Percentiles rank a stretch among this genome's conserved stretches.
phyloP scores from a whole-genome alignment of 2,797 vertebrate genomes.

The Carduelis carduelis region DNA sequence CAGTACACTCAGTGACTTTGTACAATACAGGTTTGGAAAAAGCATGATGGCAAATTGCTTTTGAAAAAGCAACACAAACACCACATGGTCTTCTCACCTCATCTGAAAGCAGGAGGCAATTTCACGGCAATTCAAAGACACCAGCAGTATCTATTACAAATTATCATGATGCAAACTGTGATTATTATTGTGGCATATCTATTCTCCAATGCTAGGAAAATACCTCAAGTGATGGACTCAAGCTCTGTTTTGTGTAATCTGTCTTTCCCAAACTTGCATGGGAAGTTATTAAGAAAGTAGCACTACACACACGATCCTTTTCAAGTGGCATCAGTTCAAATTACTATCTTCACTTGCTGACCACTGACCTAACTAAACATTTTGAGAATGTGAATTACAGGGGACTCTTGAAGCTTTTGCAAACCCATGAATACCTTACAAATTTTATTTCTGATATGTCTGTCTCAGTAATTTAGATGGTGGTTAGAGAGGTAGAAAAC shows the following conservation, averaged over 20 bases:
- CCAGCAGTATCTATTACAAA: background rate
- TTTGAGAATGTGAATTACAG: background rate
- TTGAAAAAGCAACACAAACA: background rate
- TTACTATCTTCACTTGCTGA: background rate
- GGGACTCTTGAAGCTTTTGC: background rate
- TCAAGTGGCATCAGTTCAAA: background rate
- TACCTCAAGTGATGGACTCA: background rate
- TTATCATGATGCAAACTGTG: background rate
- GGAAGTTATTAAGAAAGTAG: background rate
- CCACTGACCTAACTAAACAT: background rate
- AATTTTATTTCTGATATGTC: background rate
- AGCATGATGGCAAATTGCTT: background rate
- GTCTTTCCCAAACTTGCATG: background rate
- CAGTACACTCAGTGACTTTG: background rate
- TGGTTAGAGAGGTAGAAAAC: background rate
- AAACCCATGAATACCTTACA: background rate
- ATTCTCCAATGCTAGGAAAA: background rate
- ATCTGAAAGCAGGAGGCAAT: background rate
- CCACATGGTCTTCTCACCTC: background rate
- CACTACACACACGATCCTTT: background rate
- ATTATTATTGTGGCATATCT: background rate
- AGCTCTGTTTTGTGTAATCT: background rate
- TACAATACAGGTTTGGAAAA: background rate
- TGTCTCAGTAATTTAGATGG: background rate
- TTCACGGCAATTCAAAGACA: background rate